A percentile compares a stretch with the other conserved stretches of the same genome.
Evolutionary conservation across 2,797 vertebrate species (phyloP).

Genomic region (Sebastes wilsoni): DNA sequence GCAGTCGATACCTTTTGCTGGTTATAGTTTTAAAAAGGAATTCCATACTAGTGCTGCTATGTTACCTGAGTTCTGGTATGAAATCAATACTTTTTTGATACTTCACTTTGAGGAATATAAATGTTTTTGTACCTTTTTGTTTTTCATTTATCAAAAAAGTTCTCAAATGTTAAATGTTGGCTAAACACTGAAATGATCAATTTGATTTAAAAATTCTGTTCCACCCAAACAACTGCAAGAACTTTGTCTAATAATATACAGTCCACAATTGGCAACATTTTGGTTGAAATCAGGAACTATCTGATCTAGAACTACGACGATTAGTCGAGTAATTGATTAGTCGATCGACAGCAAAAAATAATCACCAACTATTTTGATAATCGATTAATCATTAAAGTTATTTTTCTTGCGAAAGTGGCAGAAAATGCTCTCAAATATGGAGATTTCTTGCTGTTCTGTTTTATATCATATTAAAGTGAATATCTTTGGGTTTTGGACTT

Average conservation of each 20-base stretch:
- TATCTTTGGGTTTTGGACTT: fast-evolving
- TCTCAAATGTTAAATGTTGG: background rate
- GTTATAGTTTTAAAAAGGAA: too few species aligned
- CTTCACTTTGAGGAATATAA: background rate
- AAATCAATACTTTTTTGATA: background rate
- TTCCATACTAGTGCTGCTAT: background rate
- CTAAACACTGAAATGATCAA: background rate
- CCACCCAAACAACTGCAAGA: background rate
- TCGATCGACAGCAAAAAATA: fast-evolving
- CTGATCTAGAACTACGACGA: fast-evolving
- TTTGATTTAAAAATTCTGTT: background rate
- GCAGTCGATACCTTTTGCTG: too few species aligned
- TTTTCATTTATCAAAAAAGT: background rate
- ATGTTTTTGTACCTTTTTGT: background rate
- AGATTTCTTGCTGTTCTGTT: too few species aligned
- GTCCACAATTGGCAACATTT: background rate
- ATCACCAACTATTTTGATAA: fast-evolving
- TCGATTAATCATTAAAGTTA: too few species aligned
- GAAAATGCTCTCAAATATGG: too few species aligned
- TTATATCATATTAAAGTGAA: too few species aligned
- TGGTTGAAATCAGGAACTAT: too few species aligned
- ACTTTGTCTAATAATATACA: background rate
- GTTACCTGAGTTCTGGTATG: background rate
- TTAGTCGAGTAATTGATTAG: too few species aligned
- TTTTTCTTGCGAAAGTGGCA: too few species aligned